Base-by-base conservation (phyloP, 2,888 invertebrate species). In the Chrysina gloriosa region DNA sequence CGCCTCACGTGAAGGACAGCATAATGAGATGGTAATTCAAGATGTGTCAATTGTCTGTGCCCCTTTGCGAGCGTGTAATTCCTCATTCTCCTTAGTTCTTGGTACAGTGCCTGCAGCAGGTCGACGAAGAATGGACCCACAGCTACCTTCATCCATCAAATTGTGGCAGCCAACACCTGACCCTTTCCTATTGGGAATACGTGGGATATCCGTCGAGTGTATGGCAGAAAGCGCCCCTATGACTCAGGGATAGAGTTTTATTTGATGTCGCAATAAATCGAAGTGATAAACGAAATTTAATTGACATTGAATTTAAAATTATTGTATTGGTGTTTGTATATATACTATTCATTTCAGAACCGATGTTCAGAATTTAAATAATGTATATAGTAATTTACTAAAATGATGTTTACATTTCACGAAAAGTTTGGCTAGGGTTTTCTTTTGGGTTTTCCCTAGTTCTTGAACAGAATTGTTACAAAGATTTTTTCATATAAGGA, bases 11-110 rank as follows among this genome's bases (percentile, higher is more conserved):
- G 58, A 58, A 58, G 58, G 58, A 58, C 58, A 58, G 58, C 39
- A 58, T 58, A 58, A 58, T 58, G 58, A 58, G 58, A 58, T 65
- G 42, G 67, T 65, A 65, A 65, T 65, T 56, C 47, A 54, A 65
- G 54, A 65, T 56, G 36, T 65, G 65, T 65, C 65, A 65, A 65
- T 65, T 65, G 65, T 65, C 56, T 56, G 56, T 65, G 45, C 42
- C 58, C 45, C 27, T 34, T 64, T 50, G 36, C 21, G 36, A 64
- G 50, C 64, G 64, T 64, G 50, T 64, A 64, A 64, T 64, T 64
- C 48, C 36, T 50, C 50, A 50, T 50, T 64, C 64, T 50, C 14
- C 27, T 65, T 34, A 56, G 56, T 65, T 65, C 65, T 42, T 29
- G 64, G 64, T 64, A 64, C 23, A 29, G 21, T n/a, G 29, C 50